A percentile compares a stretch with the other conserved stretches of the same genome.
Evolutionary conservation across 2,888 invertebrate genomes (phyloP).

Genomic region (Euclidia mi): DNA sequence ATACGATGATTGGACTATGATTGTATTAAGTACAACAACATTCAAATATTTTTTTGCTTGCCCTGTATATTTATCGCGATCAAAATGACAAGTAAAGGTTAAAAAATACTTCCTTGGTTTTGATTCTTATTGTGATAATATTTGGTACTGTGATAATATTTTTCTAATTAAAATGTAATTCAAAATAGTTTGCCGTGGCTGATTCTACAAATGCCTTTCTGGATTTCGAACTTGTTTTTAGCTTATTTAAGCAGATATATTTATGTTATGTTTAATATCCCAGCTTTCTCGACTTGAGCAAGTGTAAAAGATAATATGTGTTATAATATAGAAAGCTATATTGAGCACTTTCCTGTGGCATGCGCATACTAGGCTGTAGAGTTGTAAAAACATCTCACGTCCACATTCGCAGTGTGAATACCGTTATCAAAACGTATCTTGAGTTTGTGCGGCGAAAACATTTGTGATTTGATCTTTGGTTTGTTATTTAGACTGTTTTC

Average conservation of each 20-base stretch:
- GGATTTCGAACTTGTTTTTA: no score
- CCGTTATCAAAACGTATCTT: conserved; percentile 72
- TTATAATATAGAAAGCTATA: conserved; percentile 30
- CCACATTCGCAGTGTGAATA: conserved; percentile 66
- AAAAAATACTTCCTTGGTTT: conserved; percentile 37
- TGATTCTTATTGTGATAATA: conserved; percentile 26
- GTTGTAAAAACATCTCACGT: conserved; percentile 73
- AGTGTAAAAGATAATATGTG: no score
- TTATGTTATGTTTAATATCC: not conserved
- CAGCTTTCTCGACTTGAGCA: not conserved
- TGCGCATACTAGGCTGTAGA: conserved; percentile 54
- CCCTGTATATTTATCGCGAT: conserved; percentile 24
- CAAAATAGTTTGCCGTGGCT: conserved; percentile 40
- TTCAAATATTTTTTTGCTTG: not conserved
- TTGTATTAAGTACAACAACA: no score
- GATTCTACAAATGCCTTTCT: not conserved
- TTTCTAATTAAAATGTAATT: conserved; percentile 9
- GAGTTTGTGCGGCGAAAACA: conserved; percentile 61
- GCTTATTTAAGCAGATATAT: no score
- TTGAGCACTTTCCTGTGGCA: conserved; percentile 42
- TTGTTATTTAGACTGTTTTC: not conserved
- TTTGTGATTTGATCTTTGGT: conserved; percentile 60
- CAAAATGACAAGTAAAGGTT: conserved; percentile 41
- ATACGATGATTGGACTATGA: no score
- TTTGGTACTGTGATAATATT: conserved; percentile 28